Base-by-base conservation (phyloP, 2,113 vertebrate species). In the Calyptomena viridis region DNA sequence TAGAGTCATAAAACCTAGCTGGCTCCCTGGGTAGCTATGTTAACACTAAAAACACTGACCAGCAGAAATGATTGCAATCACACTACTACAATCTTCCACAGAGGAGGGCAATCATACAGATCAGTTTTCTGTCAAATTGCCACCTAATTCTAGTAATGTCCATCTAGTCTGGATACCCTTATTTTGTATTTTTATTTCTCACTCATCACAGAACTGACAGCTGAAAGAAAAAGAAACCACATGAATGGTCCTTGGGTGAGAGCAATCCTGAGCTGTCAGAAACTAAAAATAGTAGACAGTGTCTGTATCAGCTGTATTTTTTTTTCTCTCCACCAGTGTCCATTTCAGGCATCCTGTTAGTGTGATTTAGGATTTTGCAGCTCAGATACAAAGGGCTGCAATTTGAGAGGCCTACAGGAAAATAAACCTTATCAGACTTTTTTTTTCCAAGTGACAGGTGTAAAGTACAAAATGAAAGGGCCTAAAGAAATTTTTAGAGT, bases 21-120 rank as follows among this genome's bases (percentile, higher is more conserved):
- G 17, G 25, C 64, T 91, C 73, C 28, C 27, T 25, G 71, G 64
- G 64, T 46, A 88, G 55, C 46, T 35, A 4, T 2, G 1, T 18
- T 66, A 84, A 50, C 37, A 68, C 49, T 67, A 56, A 84, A 84
- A 84, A 71, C 60, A 75, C 84, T 78, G 93, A 71, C 89, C 89
- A 91, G 35, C 42, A 93, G 39, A 78, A 89, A 56, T 81, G 27
- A 95, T 42, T 93, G 75, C 76, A 93, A 90, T 90, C 89, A 71
- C 5, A 1, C 17, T 67, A 55, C 89, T 55, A 9, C 76, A 84
- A 31, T 84, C 46, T 86, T 59, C 55, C 59, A 22, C 52, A 49
- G 67, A 81, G 53, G 17, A 83, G 11, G 23, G 42, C 76, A 93
- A 92, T 90, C 92, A 90, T 30, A 66, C 55, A 83, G 59, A 92